Percentiles rank a stretch among this genome's conserved stretches.
Conservation (phyloP, 2,797 vertebrate species). For the Macroramphosus scolopax region DNA sequence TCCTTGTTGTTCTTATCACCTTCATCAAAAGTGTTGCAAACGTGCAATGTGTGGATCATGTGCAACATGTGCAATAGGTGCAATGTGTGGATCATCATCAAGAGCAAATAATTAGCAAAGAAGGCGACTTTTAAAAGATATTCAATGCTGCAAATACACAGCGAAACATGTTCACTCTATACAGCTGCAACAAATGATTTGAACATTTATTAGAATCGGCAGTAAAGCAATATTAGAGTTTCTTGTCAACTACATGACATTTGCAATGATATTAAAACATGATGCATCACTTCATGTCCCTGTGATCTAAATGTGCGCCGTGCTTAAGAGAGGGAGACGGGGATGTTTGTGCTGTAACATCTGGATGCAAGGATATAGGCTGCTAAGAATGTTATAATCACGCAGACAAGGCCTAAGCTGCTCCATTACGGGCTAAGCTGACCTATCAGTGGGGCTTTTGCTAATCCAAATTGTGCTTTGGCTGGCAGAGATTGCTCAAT, state of each 20-base stretch:
- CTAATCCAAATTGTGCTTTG: constrained; percentile 81
- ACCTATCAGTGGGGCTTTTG: constrained; percentile 77
- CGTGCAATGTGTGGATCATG: no score
- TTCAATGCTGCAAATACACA: constrained; percentile 11
- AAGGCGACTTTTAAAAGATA: no score
- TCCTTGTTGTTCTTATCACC: no score
- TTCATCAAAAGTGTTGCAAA: no score
- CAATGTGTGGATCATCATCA: no score
- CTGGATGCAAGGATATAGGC: constrained; percentile 74
- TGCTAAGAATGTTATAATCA: constrained; percentile 77
- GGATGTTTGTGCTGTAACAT: constrained; percentile 72
- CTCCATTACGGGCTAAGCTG: constrained; percentile 83
- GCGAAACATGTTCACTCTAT: no score
- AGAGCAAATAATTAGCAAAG: no score
- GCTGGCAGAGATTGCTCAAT: constrained; percentile 75
- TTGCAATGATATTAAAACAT: constrained; percentile 14
- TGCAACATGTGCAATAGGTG: no score
- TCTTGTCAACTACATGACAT: constrained; percentile 8
- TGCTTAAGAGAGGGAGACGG: constrained; percentile 19
- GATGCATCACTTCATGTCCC: constrained; percentile 16
- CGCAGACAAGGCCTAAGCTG: constrained; percentile 78
- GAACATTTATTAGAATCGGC: constrained; percentile 1
- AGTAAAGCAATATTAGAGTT: no score
- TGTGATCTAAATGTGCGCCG: constrained; percentile 43
- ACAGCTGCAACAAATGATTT: constrained; percentile 8